These are phyloP conservation scores for Micrasema longulum DNA, from an alignment of 1,140 invertebrate genomes.

Conservation along the genomic window DNA sequence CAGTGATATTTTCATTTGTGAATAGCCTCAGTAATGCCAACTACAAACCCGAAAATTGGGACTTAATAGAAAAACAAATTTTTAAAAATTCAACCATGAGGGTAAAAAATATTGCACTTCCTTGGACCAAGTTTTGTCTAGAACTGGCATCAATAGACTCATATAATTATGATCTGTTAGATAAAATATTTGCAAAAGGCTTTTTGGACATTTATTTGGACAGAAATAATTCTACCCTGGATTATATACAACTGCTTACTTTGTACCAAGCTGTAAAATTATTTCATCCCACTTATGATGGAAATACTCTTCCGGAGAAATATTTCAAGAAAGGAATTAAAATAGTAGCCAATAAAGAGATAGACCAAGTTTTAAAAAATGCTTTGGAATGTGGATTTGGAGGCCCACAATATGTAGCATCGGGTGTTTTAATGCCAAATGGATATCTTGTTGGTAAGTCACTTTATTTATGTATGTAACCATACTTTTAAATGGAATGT, in stretches of 20 bases:
- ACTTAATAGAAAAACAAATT: constrained; percentile 61
- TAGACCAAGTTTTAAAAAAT: constrained; percentile 18
- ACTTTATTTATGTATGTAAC: constrained; percentile 14
- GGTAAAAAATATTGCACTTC: constrained; percentile 57
- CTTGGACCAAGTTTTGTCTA: constrained; percentile 66
- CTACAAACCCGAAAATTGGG: constrained; percentile 71
- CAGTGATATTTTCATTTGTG: constrained; percentile 65
- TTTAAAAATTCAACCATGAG: constrained; percentile 59
- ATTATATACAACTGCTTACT: constrained; percentile 67
- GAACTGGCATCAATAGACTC: constrained; percentile 68
- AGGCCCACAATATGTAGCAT: constrained; percentile 42
- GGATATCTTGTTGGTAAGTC: constrained; percentile 46
- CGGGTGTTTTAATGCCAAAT: constrained; percentile 41
- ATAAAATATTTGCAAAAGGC: constrained; percentile 65
- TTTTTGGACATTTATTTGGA: constrained; percentile 62
- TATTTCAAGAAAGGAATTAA: constrained; percentile 25
- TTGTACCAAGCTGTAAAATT: constrained; percentile 70
- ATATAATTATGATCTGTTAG: constrained; percentile 67
- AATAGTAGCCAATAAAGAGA: background rate
- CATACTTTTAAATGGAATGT: too few relatives aligned
- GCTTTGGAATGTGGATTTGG: constrained; percentile 34
- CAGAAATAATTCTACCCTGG: constrained; percentile 60
- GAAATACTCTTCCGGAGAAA: constrained; percentile 57
- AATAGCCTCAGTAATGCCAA: constrained; percentile 68
- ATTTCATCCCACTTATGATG: constrained; percentile 66